Conservation (phyloP, 2,797 vertebrate genomes). For the Hirundo rustica region DNA sequence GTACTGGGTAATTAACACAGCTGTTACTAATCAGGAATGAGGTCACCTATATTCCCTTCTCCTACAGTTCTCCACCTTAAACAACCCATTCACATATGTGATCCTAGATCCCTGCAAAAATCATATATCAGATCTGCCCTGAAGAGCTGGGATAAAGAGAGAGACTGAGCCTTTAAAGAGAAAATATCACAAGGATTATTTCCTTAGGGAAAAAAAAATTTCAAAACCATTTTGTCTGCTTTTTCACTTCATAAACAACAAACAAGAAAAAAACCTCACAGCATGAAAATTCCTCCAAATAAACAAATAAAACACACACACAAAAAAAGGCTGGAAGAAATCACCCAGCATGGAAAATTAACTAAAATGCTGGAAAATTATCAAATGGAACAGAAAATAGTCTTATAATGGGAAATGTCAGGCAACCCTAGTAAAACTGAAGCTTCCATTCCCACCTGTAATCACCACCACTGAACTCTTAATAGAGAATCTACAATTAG, state of each 20-base stretch:
- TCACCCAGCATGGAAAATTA: constrained; percentile 53
- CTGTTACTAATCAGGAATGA: neutral
- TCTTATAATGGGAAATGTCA: constrained; percentile 49
- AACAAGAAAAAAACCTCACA: neutral
- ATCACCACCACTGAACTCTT: constrained; percentile 26
- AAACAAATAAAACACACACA: neutral
- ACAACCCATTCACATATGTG: neutral
- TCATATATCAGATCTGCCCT: neutral
- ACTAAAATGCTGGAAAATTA: constrained; percentile 24
- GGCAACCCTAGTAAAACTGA: constrained; percentile 8
- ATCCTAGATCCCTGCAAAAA: neutral
- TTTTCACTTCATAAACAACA: neutral
- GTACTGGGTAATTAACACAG: neutral
- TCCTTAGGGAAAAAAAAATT: neutral
- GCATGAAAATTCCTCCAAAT: neutral
- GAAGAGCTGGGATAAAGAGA: neutral
- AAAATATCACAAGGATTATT: neutral
- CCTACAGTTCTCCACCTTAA: neutral
- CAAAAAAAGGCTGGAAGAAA: neutral
- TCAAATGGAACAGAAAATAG: constrained; percentile 32
- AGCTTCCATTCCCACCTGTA: constrained; percentile 61
- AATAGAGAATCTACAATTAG: constrained; percentile 43
- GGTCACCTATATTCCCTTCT: neutral
- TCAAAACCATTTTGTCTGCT: neutral
- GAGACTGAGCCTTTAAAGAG: neutral